Conservation (phyloP, 1,140 invertebrate species). For the Brachystomella parvula region DNA sequence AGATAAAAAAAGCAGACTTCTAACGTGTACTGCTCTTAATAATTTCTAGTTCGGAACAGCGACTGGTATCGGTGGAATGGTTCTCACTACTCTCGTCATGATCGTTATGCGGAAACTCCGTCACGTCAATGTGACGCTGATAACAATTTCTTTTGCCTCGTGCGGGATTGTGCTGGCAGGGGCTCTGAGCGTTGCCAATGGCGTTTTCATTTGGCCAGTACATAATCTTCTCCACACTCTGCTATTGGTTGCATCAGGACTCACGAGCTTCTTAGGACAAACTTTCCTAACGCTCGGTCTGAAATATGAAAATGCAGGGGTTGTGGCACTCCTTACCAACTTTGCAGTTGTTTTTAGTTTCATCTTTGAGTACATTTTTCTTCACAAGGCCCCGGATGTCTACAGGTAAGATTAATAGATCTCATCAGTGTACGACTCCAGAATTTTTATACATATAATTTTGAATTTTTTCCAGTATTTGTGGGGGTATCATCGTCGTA, state of each 20-base stretch:
- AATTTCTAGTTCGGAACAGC: conserved; percentile 16
- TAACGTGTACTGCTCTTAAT: background rate
- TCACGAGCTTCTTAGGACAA: conserved; percentile 29
- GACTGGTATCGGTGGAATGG: conserved; percentile 18
- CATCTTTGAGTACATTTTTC: conserved; percentile 28
- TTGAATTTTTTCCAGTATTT: conserved; percentile 7
- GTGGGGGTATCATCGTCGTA: conserved; percentile 7
- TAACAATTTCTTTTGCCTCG: conserved; percentile 19
- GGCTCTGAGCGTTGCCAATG: background rate
- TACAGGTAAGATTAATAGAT: conserved; percentile 20
- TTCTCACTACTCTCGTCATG: conserved; percentile 11
- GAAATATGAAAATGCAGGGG: conserved; percentile 31
- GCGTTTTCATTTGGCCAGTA: background rate
- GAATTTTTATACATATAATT: background rate
- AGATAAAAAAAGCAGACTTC: no score
- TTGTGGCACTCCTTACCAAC: conserved; percentile 17
- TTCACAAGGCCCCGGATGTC: conserved; percentile 23
- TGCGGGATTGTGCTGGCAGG: conserved; percentile 16
- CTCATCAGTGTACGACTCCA: background rate
- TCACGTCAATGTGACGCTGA: conserved; percentile 21
- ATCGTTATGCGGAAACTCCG: conserved; percentile 25
- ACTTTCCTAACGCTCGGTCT: conserved; percentile 25
- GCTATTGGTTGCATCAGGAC: conserved; percentile 9
- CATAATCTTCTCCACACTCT: background rate
- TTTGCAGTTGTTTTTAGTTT: conserved; percentile 30